These are phyloP conservation scores for Patella pellucida DNA, from an alignment of 2,888 invertebrate species.

Conservation along the genomic window DNA sequence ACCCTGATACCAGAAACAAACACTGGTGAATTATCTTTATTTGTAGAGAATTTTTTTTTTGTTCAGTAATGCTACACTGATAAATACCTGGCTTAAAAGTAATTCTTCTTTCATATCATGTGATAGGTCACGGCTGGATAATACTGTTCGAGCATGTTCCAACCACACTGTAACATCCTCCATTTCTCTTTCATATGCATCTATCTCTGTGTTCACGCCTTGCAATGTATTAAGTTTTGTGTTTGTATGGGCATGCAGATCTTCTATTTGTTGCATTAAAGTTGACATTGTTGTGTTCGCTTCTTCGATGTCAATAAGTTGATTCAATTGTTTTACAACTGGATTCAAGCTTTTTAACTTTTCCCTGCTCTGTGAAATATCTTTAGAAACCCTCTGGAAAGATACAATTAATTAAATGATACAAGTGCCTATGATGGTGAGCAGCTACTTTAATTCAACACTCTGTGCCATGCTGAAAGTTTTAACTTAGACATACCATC, in stretches of 20 bases:
- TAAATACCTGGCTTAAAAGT: constrained; percentile 51
- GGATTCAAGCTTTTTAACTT: constrained; percentile 49
- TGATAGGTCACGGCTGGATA: constrained; percentile 55
- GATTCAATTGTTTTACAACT: constrained; percentile 54
- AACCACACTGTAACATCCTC: constrained; percentile 91
- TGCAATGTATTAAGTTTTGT: constrained; percentile 79
- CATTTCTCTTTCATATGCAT: constrained; percentile 93
- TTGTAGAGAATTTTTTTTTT: no score
- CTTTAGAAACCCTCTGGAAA: constrained; percentile 51
- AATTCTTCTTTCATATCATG: constrained; percentile 56
- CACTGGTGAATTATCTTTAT: no score
- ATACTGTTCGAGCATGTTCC: constrained; percentile 81
- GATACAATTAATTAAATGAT: background rate
- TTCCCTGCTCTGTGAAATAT: constrained; percentile 51
- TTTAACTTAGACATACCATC: no score
- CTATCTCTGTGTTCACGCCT: constrained; percentile 95
- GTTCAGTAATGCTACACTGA: no score
- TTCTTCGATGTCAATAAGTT: constrained; percentile 48
- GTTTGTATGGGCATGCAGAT: constrained; percentile 41
- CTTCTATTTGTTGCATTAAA: constrained; percentile 47
- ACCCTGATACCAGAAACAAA: no score
- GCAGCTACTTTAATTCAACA: no score
- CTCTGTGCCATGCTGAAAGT: no score
- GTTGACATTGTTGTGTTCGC: constrained; percentile 44
- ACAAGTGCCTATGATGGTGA: no score